Conservation (phyloP, 2,797 vertebrate genomes). For the Aldrovandia affinis region DNA sequence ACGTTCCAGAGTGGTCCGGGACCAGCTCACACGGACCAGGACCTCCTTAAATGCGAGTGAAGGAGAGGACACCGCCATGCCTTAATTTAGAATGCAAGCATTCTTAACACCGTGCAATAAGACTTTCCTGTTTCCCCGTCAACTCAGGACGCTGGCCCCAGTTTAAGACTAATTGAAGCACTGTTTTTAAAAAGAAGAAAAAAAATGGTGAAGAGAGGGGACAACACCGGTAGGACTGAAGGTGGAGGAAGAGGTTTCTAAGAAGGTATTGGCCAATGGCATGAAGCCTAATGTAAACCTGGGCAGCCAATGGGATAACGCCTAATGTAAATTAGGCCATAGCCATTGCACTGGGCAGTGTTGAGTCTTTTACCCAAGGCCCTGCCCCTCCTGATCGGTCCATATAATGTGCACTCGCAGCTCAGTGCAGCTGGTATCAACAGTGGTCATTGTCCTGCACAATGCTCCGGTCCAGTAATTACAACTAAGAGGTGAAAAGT, state of each 20-base stretch:
- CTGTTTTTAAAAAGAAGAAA: no score
- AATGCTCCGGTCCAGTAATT: not conserved
- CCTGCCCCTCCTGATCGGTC: not conserved
- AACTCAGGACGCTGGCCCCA: conserved; percentile 19
- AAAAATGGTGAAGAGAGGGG: no score
- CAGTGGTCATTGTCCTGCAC: not conserved
- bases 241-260: no score
- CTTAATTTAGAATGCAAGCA: conserved; percentile 15
- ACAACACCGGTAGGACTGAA: not conserved
- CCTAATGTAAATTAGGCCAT: not conserved
- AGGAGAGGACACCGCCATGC: not conserved
- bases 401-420: not conserved
- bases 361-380: not conserved
- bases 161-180: not conserved
- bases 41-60: conserved; percentile 26
- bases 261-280: not conserved
- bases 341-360: not conserved
- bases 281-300: not conserved
- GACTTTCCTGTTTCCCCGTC: not conserved
- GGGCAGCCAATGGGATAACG: not conserved
- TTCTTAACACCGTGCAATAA: conserved; percentile 24
- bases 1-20: not conserved
- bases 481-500: no score
- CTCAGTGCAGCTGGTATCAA: no score
- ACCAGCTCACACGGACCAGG: not conserved